Percentiles rank a stretch among this genome's conserved stretches.
Evolutionary conservation across 1,140 invertebrate species (phyloP).

Genomic region (Drosophila tristis): DNA sequence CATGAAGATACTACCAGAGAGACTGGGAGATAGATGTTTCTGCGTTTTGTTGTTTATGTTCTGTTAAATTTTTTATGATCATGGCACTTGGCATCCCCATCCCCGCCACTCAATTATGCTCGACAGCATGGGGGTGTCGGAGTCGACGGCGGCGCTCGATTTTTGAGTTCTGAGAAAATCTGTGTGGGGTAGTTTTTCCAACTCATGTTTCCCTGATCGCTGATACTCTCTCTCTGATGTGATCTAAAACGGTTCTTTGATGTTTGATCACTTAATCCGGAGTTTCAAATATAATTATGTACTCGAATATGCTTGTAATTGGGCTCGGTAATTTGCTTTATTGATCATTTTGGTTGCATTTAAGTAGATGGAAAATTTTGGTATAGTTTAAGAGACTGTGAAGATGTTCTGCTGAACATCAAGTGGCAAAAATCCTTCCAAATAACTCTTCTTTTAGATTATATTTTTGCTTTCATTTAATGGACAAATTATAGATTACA

Average conservation of each 20-base stretch:
- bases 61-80: slow-evolving; percentile 57
- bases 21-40: slow-evolving; percentile 25
- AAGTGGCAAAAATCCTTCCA: too few relatives aligned
- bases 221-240: not conserved
- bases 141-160: not conserved
- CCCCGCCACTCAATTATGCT: slow-evolving; percentile 40
- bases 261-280: not conserved
- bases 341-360: too few relatives aligned
- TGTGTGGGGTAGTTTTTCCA: slow-evolving; percentile 54
- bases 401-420: too few relatives aligned
- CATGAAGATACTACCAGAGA: not conserved
- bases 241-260: slow-evolving; percentile 18
- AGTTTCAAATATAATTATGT: too few relatives aligned
- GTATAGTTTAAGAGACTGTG: too few relatives aligned
- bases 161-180: slow-evolving; percentile 47
- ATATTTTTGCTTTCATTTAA: too few relatives aligned
- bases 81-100: slow-evolving; percentile 2
- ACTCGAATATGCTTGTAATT: too few relatives aligned
- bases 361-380: too few relatives aligned
- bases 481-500: too few relatives aligned
- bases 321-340: too few relatives aligned
- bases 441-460: too few relatives aligned
- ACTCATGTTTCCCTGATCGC: not conserved
- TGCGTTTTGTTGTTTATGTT: slow-evolving; percentile 45
- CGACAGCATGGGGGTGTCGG: slow-evolving; percentile 16